Evolutionary conservation across 35 echinoderm and acorn worm species (phyloP), one percentile per base, ranked within the genome.

Genomic region (Apostichopus californicus): DNA sequence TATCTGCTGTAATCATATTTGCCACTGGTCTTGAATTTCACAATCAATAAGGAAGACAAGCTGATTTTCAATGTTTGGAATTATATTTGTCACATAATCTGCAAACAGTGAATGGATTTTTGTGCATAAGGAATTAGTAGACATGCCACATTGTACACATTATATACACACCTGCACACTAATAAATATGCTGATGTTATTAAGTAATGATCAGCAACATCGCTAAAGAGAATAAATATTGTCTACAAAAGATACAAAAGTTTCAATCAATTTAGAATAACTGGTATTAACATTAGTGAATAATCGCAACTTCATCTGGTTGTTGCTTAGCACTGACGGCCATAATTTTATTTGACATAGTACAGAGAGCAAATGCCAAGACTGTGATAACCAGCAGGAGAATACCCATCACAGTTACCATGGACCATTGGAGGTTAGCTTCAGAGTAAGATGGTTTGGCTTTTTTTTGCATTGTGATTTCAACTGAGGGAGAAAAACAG

Each of bases 301-400:
- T 85, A 20, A 85, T 85, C 13, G 81, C 54, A 55, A 85, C 81
- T 23, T 85, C 81, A n/a, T 85, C 81, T 55, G 81, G 81, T 21
- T 17, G 81, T 21, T 59, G 81, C 55, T 85, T 85, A 22, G 55
- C 11, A 20, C 15, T 34, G 52, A 52, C 81, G 20, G 54, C 54
- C 57, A 59, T 59, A 18, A 85, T n/a, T n/a, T 55, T 10, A 21
- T 56, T 59, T 58, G 81, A 56, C 81, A 85, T 85, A 6, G 54
- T 54, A 52, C 57, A 85, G 81, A 85, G 81, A 21, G 81, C 58
- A 15, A 58, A 85, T 60, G 81, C 81, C 8, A 85, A 55, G 20
- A 85, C 55, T 20, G 57, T 56, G n/a, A 85, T 85, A 3, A 85
- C 81, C 54, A 85, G 15, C 18, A 85, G 55, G 5, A 85, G 81